These are phyloP conservation scores for Cyrtodaria siliqua DNA, from an alignment of 2,888 invertebrate species.

Conservation along the genomic window DNA sequence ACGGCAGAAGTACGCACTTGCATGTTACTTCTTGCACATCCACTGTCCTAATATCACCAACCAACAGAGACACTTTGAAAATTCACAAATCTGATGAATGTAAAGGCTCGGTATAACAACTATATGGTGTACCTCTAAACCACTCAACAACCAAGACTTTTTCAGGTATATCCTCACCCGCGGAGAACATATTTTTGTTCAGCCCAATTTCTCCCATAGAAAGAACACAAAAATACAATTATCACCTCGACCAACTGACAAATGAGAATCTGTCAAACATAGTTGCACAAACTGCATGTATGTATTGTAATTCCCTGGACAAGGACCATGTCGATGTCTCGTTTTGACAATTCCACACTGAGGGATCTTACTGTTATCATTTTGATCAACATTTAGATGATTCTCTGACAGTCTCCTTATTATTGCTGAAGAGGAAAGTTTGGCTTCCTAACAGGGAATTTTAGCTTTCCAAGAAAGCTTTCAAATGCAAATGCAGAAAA, in stretches of 20 bases:
- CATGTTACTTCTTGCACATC: slow-evolving; percentile 22
- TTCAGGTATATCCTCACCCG: slow-evolving; percentile 6
- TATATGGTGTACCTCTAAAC: neutral
- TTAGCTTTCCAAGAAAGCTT: slow-evolving; percentile 74
- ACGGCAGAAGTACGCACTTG: slow-evolving; percentile 41
- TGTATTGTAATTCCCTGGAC: slow-evolving; percentile 1
- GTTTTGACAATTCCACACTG: slow-evolving; percentile 14
- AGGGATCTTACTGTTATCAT: neutral
- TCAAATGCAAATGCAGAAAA: slow-evolving; percentile 83
- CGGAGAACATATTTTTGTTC: slow-evolving; percentile 22
- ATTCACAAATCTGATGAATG: slow-evolving; percentile 37
- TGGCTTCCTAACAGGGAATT: slow-evolving; percentile 43
- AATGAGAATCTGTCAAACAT: slow-evolving; percentile 3
- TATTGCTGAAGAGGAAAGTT: slow-evolving; percentile 35
- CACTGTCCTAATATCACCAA: slow-evolving; percentile 4
- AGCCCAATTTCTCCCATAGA: slow-evolving; percentile 14
- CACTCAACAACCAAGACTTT: slow-evolving; percentile 21
- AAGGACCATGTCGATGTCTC: slow-evolving; percentile 17
- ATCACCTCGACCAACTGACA: slow-evolving; percentile 19
- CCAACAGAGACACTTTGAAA: slow-evolving; percentile 14
- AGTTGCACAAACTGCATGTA: slow-evolving; percentile 14
- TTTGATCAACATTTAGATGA: neutral
- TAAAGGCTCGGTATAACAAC: slow-evolving; percentile 19
- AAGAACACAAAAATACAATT: slow-evolving; percentile 25
- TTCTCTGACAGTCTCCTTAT: slow-evolving; percentile 48